Conservation (phyloP, 2,797 vertebrate genomes). For the Alauda arvensis region DNA sequence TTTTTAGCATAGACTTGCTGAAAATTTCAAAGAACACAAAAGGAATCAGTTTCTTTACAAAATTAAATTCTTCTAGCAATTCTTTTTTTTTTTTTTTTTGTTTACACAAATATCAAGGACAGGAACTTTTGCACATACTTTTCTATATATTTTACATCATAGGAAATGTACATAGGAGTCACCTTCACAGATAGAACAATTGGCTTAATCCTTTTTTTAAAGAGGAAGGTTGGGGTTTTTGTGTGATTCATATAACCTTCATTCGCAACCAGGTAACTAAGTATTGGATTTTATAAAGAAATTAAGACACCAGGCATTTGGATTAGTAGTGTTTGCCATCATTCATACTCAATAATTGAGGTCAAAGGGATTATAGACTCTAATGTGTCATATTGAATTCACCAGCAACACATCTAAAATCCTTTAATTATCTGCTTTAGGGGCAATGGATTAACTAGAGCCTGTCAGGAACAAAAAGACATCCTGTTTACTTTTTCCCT, state of each 20-base stretch:
- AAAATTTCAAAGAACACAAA: background rate
- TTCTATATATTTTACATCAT: background rate
- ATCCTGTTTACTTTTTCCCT: background rate
- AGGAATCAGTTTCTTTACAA: background rate
- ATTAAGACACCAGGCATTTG: slow-evolving; percentile 49
- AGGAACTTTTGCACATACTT: background rate
- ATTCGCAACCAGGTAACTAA: slow-evolving; percentile 54
- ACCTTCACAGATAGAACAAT: background rate
- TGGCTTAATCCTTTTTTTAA: background rate
- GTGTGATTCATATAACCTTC: slow-evolving; percentile 59
- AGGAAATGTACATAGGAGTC: background rate
- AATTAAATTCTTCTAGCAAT: background rate
- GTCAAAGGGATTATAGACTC: slow-evolving; percentile 64
- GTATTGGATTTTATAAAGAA: slow-evolving; percentile 58
- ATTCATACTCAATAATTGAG: slow-evolving; percentile 71
- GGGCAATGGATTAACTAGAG: slow-evolving; percentile 47
- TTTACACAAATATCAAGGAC: background rate
- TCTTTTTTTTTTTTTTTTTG: background rate
- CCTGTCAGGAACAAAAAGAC: slow-evolving; percentile 9
- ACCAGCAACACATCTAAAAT: slow-evolving; percentile 52
- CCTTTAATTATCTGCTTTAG: slow-evolving; percentile 58
- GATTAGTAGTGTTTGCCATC: slow-evolving; percentile 67
- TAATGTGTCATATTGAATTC: slow-evolving; percentile 68
- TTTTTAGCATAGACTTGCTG: background rate
- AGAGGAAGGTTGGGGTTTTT: background rate